Conservation (phyloP, 2,113 vertebrate genomes). For the Cygnus atratus region DNA sequence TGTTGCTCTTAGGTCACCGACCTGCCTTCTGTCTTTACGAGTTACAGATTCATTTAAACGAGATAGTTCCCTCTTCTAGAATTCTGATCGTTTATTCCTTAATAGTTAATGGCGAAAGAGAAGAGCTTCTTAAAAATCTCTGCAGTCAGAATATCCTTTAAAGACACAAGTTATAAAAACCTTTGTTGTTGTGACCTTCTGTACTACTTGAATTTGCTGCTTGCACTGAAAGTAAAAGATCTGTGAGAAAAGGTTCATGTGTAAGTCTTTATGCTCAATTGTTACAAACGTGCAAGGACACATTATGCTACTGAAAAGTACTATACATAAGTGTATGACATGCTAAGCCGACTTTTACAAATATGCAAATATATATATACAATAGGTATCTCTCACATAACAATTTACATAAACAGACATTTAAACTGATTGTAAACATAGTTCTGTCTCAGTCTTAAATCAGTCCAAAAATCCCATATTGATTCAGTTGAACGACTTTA, state of each 20-base stretch:
- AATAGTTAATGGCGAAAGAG: slow-evolving; percentile 65
- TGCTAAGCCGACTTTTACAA: not conserved
- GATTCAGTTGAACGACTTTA: slow-evolving; percentile 10
- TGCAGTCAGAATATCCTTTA: slow-evolving; percentile 74
- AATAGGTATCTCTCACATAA: not conserved
- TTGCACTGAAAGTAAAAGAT: slow-evolving; percentile 76
- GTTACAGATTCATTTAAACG: slow-evolving; percentile 71
- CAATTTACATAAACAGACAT: not conserved
- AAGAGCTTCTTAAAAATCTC: slow-evolving; percentile 71
- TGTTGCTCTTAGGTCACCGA: slow-evolving; percentile 78
- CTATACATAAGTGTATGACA: not conserved
- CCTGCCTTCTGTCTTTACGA: slow-evolving; percentile 77
- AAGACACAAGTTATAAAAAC: slow-evolving; percentile 73
- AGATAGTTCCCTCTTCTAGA: slow-evolving; percentile 71
- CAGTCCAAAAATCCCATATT: not conserved
- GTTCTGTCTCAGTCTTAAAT: slow-evolving; percentile 22
- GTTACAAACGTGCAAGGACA: slow-evolving; percentile 45
- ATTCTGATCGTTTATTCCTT: slow-evolving; percentile 70
- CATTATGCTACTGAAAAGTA: slow-evolving; percentile 16
- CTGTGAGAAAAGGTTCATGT: slow-evolving; percentile 73
- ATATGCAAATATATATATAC: not conserved
- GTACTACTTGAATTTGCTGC: slow-evolving; percentile 80
- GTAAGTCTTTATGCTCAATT: slow-evolving; percentile 58
- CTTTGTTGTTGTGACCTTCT: slow-evolving; percentile 72
- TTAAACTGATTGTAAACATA: not conserved